Evolutionary conservation across 1,140 invertebrate species (phyloP), one percentile per base, ranked within the genome.

Genomic region (Oedothorax gibbosus): DNA sequence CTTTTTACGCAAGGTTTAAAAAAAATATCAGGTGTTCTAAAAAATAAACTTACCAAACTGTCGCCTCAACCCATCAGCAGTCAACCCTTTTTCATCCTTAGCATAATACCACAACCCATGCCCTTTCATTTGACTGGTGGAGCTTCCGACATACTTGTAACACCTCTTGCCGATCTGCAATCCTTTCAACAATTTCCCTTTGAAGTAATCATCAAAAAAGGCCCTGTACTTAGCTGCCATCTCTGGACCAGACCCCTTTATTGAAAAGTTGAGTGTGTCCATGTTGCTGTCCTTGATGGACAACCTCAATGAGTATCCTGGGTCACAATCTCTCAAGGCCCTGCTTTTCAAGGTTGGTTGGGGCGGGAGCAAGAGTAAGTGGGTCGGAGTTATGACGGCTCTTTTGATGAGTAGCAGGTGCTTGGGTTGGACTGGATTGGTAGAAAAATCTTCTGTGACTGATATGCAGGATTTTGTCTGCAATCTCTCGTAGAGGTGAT

Each of bases 91-190:
- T 20, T 57, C 54, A 73, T 87, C 81, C 18, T 86, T 49, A 3
- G 89, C 87, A 82, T 89, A 89, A 18, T 88, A 86, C 82, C 88
- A 87, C 18, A 89, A 86, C 9, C 89, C 89, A 85, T 89, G 88
- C 72, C 88, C 88, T 20, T 89, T 86, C 71, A 89, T 85, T 66
- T 89, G 89, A 62, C 87, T 88, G 54, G 89, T 87, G 18, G 88
- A 88, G 78, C 87, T 87, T n/a, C 89, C 89, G 14, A 90, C 53
- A 82, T 89, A 88, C 6, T 87, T 73, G 69, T 90, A 89, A 15
- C 54, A 49, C 11, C 89, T 72, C 50, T 86, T 86, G 20, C 73
- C 85, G 50, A 89, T 80, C 49, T 80, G 54, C 14, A 88, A 53
- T 20, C 87, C 87, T 20, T 75, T 18, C n/a, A 86, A 57, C 54